Conservation (phyloP, 2,113 vertebrate species). For the Ictalurus punctatus region DNA sequence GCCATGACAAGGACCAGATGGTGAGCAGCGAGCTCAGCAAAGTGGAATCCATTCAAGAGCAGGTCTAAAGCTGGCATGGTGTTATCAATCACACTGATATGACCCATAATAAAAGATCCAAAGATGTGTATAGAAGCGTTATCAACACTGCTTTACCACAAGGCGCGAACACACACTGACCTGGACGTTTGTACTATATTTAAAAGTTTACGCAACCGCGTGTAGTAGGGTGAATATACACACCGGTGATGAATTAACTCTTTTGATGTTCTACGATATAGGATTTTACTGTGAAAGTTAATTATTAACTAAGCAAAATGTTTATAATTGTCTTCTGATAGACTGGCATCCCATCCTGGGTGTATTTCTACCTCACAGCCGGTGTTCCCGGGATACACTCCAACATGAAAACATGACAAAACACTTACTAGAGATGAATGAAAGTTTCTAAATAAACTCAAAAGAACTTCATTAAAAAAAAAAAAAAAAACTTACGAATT, state of each 20-base stretch:
- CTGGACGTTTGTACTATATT: not conserved
- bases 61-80: slow-evolving; percentile 22
- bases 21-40: slow-evolving; percentile 2
- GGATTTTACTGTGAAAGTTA: not conserved
- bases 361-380: not conserved
- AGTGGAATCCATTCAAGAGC: slow-evolving; percentile 23
- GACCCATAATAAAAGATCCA: slow-evolving; percentile 33
- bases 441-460: not conserved
- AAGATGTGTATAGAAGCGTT: not conserved
- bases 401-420: not conserved
- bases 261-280: not conserved
- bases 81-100: slow-evolving; percentile 35
- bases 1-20: slow-evolving; percentile 32
- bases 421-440: not conserved
- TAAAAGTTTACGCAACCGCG: not conserved
- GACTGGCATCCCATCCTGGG: not conserved
- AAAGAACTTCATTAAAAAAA: not conserved
- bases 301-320: not conserved
- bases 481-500: not conserved
- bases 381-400: not conserved
- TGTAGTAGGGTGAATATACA: not conserved
- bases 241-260: not conserved
- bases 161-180: not conserved
- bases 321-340: not conserved
- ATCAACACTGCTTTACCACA: not conserved